Percentiles rank a stretch among this genome's conserved stretches.
Conservation (phyloP, 2,113 vertebrate genomes). For the Neolamprologus falcicula region DNA sequence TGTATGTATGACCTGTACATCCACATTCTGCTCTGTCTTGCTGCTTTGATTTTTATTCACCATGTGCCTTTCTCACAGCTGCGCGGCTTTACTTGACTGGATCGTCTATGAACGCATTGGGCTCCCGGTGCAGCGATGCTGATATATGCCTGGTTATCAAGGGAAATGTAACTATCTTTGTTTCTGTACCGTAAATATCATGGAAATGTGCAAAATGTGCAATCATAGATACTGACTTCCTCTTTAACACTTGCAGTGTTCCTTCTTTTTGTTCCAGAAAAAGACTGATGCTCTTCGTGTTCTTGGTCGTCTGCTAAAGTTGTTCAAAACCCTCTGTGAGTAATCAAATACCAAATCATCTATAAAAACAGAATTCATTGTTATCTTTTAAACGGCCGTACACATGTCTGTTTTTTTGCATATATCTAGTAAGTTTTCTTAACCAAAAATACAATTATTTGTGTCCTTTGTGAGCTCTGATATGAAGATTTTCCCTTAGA, state of each 20-base stretch:
- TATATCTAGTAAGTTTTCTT: background rate
- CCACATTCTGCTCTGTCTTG: background rate
- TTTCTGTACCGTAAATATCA: background rate
- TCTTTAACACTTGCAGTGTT: background rate
- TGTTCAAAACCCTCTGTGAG: slow-evolving; percentile 88
- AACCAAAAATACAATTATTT: background rate
- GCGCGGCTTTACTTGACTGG: slow-evolving; percentile 87
- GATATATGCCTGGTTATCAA: slow-evolving; percentile 88
- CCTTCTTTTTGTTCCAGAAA: slow-evolving; percentile 67
- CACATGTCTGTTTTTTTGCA: background rate
- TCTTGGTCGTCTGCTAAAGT: slow-evolving; percentile 80
- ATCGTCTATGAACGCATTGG: slow-evolving; percentile 91
- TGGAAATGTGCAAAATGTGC: background rate
- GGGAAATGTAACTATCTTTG: slow-evolving; percentile 74
- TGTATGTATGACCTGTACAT: slow-evolving; percentile 9
- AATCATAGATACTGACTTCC: background rate
- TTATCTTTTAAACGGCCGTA: background rate
- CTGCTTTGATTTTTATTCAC: background rate
- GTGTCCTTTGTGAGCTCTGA: background rate
- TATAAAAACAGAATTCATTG: background rate
- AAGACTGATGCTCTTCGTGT: slow-evolving; percentile 79
- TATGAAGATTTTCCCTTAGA: background rate
- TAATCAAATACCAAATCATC: slow-evolving; percentile 21
- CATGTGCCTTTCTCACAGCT: slow-evolving; percentile 46
- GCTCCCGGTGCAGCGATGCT: slow-evolving; percentile 86